These are phyloP conservation scores for Pavo muticus DNA, from an alignment of 2,113 vertebrate species.

Conservation along the genomic window DNA sequence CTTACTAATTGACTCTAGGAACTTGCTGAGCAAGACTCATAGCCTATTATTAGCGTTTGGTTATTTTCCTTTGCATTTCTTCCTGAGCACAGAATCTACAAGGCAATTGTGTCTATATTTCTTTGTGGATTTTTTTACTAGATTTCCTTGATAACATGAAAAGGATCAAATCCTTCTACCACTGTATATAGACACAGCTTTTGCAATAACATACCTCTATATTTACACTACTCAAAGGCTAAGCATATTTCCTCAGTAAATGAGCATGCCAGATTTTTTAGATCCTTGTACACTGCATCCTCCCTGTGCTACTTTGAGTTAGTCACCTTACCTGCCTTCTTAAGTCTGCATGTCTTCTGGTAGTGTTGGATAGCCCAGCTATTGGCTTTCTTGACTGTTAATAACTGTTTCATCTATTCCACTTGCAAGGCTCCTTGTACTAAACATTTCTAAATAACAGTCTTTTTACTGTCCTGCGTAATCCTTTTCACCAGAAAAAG, in stretches of 20 bases:
- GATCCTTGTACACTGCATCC: neutral
- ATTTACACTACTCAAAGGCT: neutral
- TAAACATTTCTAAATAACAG: neutral
- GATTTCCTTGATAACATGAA: neutral
- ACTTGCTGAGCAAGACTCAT: conserved; percentile 30
- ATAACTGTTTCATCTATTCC: neutral
- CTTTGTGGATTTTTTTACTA: neutral
- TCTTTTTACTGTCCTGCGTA: neutral
- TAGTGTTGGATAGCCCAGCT: neutral
- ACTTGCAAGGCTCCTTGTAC: neutral
- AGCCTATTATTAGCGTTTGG: neutral
- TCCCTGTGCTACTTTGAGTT: neutral
- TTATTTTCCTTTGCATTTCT: neutral
- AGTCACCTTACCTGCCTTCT: neutral
- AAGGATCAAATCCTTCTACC: neutral
- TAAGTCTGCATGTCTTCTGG: neutral
- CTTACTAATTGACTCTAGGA: conserved; percentile 23
- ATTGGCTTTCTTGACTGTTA: neutral
- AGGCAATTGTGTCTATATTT: neutral
- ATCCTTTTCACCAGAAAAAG: neutral
- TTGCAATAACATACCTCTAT: neutral
- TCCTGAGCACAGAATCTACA: neutral
- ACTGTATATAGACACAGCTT: neutral
- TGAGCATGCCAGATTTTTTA: neutral
- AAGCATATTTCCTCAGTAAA: neutral